Conservation (phyloP, 1,140 invertebrate species). For the Papilio xuthus region DNA sequence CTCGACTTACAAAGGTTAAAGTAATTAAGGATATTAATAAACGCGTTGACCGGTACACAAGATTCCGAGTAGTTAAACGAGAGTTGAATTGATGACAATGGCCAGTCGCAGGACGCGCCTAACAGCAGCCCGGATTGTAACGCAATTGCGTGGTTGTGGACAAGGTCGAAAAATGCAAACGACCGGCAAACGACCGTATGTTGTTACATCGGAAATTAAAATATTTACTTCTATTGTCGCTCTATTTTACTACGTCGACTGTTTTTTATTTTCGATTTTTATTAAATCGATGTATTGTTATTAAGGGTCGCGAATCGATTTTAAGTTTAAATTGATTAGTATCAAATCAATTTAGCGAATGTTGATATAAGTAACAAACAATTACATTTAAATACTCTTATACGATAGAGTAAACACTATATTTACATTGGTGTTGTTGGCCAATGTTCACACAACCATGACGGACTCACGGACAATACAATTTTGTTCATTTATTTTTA, state of each 20-base stretch:
- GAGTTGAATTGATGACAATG: conserved; percentile 37
- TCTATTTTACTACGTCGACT: not conserved
- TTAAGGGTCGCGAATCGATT: not conserved
- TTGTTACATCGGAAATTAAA: conserved; percentile 7
- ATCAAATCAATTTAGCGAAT: not conserved
- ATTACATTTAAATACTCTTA: not conserved
- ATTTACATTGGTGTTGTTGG: not conserved
- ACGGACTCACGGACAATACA: not conserved
- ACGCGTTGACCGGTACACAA: not conserved
- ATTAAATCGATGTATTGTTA: not conserved
- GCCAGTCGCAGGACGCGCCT: conserved; percentile 25
- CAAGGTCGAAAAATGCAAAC: conserved; percentile 37
- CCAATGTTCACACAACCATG: not conserved
- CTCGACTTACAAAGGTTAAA: conserved; percentile 25
- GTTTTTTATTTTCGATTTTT: not conserved
- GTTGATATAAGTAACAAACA: conserved; percentile 13
- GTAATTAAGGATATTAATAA: conserved; percentile 28
- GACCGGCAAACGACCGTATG: not conserved
- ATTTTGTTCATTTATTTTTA: not conserved
- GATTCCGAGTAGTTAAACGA: conserved; percentile 25
- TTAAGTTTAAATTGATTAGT: not conserved
- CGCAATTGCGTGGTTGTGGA: conserved; percentile 33
- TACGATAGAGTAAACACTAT: not conserved
- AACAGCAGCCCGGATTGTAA: conserved; percentile 28
- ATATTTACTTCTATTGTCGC: not conserved